Base-by-base conservation (phyloP, 2,797 vertebrate genomes). In the Coluber constrictor region DNA sequence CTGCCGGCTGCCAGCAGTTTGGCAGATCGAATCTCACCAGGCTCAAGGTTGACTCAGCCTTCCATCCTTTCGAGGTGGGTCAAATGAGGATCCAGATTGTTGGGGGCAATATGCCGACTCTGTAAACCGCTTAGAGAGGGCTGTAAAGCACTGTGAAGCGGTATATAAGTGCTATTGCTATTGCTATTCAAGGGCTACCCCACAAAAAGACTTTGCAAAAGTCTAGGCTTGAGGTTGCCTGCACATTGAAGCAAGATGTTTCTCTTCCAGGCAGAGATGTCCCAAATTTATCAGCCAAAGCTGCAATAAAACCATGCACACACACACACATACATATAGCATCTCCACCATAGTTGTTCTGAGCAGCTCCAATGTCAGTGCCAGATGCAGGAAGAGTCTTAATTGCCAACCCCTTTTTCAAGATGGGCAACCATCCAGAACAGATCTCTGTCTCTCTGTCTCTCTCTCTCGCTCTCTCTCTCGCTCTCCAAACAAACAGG, bases 311-410 rank as follows among this genome's bases (percentile, higher is more conserved):
- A 37, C 6, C 70, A 37, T 74, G 16, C 16, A 9, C 6, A 2
- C n/a, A 37, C 0, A 3, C n/a, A 13, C n/a, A 32, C 1, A 5
- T 13, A 37, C 16, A 37, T 3, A 18, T 8, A 3, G 5, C 6
- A 18, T 15, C 66, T 2, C 15, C 32, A 18, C 29, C 63, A n/a
- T 66, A 66, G 12, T 37, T 37, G 15, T 74, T 74, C 32, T 74
- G 32, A 1, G 0, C 3, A 18, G 16, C 70, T 74, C n/a, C 32
- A 1, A 16, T 20, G n/a, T 20, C 70, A 74, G 1, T 74, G 32
- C 16, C 70, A 74, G 70, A 37, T 74, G 32, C 32, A 37, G 32
- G 32, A 74, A 74, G 32, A 8, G 20, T 37, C 70, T 74, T 74
- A 74, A 74, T 74, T 20, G 32, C 32, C 37, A 74, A 37, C 32